phyloP scores from a whole-genome alignment of 2,888 invertebrate species.

The Uloborus plumipes region DNA sequence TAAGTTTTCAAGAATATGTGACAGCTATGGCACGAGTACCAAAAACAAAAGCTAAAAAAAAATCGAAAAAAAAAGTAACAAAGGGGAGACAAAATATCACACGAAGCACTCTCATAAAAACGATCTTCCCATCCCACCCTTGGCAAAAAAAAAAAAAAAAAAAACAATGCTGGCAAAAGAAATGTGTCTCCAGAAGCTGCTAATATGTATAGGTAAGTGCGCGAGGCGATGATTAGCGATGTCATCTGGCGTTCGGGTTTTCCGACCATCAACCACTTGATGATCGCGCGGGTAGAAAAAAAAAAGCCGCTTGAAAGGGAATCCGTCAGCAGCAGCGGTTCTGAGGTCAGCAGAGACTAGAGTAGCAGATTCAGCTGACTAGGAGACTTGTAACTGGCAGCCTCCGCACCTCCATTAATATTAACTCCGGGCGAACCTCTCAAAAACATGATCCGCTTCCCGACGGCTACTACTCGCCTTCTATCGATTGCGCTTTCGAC shows the following conservation, averaged over 20 bases:
- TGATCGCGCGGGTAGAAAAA: slow-evolving; percentile 26
- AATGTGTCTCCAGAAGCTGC: slow-evolving; percentile 43
- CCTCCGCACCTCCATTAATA: slow-evolving; percentile 46
- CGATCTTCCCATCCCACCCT: too few relatives aligned
- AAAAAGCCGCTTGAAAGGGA: slow-evolving; percentile 7
- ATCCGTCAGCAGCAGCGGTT: slow-evolving; percentile 45
- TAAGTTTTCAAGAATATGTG: too few relatives aligned
- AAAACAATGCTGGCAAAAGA: too few relatives aligned
- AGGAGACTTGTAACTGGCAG: slow-evolving; percentile 46
- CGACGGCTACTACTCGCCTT: neutral
- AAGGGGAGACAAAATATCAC: neutral
- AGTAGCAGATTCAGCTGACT: slow-evolving; percentile 53
- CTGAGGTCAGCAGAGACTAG: slow-evolving; percentile 28
- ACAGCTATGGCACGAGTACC: neutral
- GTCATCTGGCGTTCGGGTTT: slow-evolving; percentile 38
- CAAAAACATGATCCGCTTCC: slow-evolving; percentile 33
- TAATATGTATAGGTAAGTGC: slow-evolving; percentile 27
- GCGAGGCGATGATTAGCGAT: slow-evolving; percentile 11
- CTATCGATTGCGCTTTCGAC: too few relatives aligned
- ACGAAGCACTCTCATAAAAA: neutral
- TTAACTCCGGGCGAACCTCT: slow-evolving; percentile 32
- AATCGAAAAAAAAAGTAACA: neutral
- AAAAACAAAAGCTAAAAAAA: slow-evolving; percentile 2
- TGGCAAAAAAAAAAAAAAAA: too few relatives aligned
- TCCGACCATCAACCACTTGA: slow-evolving; percentile 40